phyloP scores from a whole-genome alignment of 2,113 vertebrate genomes.

The Macroglossus sobrinus region DNA sequence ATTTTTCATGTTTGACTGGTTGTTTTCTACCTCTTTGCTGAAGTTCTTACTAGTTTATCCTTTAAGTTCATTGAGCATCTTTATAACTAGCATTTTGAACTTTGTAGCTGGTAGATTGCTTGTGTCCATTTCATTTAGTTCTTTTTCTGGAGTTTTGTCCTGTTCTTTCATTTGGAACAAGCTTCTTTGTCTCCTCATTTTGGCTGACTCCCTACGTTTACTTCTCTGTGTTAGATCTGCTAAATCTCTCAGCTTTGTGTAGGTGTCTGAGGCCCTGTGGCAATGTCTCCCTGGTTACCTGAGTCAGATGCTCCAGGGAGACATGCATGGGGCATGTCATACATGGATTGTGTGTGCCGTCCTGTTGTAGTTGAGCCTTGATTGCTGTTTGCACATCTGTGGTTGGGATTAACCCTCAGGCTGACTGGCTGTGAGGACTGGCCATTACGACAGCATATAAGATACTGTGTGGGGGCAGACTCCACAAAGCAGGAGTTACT shows the following conservation, averaged over 20 bases:
- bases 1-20: neutral
- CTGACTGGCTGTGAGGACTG: neutral
- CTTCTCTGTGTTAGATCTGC: neutral
- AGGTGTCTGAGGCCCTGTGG: neutral
- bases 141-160: neutral
- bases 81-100: neutral
- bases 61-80: neutral
- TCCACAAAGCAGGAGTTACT: neutral
- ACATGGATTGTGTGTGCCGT: neutral
- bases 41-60: neutral
- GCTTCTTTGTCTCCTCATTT: no score
- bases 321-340: no score
- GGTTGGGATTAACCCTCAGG: neutral
- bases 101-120: neutral
- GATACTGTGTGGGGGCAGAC: neutral
- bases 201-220: neutral
- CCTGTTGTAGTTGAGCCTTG: neutral
- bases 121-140: no score
- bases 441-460: neutral
- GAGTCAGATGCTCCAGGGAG: neutral
- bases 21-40: neutral
- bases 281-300: neutral
- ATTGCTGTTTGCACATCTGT: neutral
- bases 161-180: neutral
- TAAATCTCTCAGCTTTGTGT: neutral